Percentiles rank a stretch among this genome's conserved stretches.
These are phyloP conservation scores for Gymnocypris eckloni DNA, from an alignment of 2,797 vertebrate species.

Conservation along the genomic window DNA sequence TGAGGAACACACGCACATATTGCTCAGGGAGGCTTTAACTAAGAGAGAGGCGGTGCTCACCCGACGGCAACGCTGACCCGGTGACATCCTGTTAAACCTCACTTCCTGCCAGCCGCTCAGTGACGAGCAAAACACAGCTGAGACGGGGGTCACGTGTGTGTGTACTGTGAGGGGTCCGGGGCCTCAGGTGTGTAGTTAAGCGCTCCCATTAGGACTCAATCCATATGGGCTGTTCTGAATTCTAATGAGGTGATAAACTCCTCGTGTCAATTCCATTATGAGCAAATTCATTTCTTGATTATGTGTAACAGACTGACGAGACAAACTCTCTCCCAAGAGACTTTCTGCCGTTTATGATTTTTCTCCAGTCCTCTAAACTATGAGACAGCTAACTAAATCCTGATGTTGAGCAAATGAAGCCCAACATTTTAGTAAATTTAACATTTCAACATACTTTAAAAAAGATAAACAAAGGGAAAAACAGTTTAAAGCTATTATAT, in stretches of 20 bases:
- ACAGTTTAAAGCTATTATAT: neutral
- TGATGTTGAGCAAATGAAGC: neutral
- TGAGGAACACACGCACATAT: conserved; percentile 78
- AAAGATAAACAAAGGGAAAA: neutral
- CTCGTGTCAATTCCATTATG: conserved; percentile 63
- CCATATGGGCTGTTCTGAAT: conserved; percentile 61
- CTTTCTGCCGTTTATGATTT: neutral
- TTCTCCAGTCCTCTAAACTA: neutral
- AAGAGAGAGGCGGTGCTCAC: conserved; percentile 70
- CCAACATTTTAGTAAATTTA: neutral
- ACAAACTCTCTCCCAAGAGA: conserved; percentile 46
- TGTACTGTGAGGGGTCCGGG: conserved; percentile 35
- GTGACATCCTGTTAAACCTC: conserved; percentile 67
- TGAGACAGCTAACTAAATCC: neutral
- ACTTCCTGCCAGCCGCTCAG: conserved; percentile 66
- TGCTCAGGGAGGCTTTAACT: conserved; percentile 79
- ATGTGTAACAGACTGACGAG: conserved; percentile 55
- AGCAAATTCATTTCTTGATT: conserved; percentile 61
- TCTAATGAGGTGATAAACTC: conserved; percentile 65
- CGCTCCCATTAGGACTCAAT: conserved; percentile 54
- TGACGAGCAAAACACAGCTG: conserved; percentile 80
- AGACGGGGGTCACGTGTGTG: conserved; percentile 59
- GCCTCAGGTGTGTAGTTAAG: conserved; percentile 62
- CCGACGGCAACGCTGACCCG: conserved; percentile 71
- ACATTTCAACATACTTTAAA: neutral